These are phyloP conservation scores for Zaprionus lachaisei DNA, from an alignment of 1,140 invertebrate species.

Conservation along the genomic window DNA sequence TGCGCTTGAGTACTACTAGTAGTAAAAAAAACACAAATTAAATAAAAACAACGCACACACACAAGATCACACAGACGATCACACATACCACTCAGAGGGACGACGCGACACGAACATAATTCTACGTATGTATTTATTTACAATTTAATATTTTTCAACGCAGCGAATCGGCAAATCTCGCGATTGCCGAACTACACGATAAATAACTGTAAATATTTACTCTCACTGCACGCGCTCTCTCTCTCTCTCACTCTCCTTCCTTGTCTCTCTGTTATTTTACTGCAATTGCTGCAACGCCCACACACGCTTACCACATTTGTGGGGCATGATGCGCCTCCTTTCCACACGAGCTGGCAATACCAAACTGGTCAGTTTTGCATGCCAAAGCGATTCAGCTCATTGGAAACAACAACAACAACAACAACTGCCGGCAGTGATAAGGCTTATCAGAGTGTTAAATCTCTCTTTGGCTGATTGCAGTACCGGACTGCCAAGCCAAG, in stretches of 20 bases:
- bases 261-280: not conserved
- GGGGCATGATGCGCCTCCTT: constrained; percentile 44
- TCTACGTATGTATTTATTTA: constrained; percentile 64
- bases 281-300: constrained; percentile 7
- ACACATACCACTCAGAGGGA: constrained; percentile 13
- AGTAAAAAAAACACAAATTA: constrained; percentile 21
- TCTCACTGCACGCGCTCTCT: constrained; percentile 1
- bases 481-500: constrained; percentile 2
- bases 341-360: constrained; percentile 43
- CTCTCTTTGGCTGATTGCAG: constrained; percentile 24
- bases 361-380: constrained; percentile 48
- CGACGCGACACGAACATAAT: constrained; percentile 63
- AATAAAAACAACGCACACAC: constrained; percentile 27
- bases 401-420: not conserved
- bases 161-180: constrained; percentile 43
- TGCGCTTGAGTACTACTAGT: constrained; percentile 61
- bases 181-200: constrained; percentile 40
- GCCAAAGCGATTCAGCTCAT: not conserved
- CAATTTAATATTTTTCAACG: constrained; percentile 66
- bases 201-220: constrained; percentile 47
- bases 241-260: constrained; percentile 1
- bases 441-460: constrained; percentile 30
- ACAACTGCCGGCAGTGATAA: constrained; percentile 27
- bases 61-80: not conserved
- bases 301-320: constrained; percentile 33